A percentile compares a stretch with the other conserved stretches of the same genome.
Conservation (phyloP, 2,888 invertebrate genomes). For the Pyrrhia umbra region DNA sequence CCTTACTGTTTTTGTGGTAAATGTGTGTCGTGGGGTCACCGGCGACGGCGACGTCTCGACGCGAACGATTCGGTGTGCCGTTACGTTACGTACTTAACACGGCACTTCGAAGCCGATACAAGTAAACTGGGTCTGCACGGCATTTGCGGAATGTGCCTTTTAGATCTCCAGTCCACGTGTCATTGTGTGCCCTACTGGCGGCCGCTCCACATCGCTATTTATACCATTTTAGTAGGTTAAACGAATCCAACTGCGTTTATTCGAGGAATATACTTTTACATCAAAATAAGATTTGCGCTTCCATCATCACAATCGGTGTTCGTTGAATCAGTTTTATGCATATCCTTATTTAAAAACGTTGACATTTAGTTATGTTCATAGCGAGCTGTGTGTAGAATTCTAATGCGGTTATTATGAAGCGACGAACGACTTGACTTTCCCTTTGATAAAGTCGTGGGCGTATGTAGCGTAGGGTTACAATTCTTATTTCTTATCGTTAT, state of each 20-base stretch:
- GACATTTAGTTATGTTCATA: slow-evolving; percentile 6
- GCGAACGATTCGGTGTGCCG: slow-evolving; percentile 70
- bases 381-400: slow-evolving; percentile 23
- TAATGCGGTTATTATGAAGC: slow-evolving; percentile 27
- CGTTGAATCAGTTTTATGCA: slow-evolving; percentile 2
- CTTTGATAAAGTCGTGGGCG: slow-evolving; percentile 20
- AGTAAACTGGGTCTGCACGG: slow-evolving; percentile 62
- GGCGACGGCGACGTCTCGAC: slow-evolving; percentile 59
- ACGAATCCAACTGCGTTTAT: slow-evolving; percentile 8
- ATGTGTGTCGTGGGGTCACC: slow-evolving; percentile 74
- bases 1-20: slow-evolving; percentile 64
- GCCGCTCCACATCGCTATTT: slow-evolving; percentile 41
- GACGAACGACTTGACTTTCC: slow-evolving; percentile 33
- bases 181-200: slow-evolving; percentile 42
- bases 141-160: slow-evolving; percentile 56
- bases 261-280: slow-evolving; percentile 15
- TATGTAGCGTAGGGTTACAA: slow-evolving; percentile 2
- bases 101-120: slow-evolving; percentile 53
- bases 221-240: slow-evolving; percentile 30
- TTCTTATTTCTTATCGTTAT: background rate
- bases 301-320: background rate
- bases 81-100: slow-evolving; percentile 64
- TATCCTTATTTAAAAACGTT: slow-evolving; percentile 9
- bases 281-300: background rate
- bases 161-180: slow-evolving; percentile 47